Evolutionary conservation across 2,113 vertebrate genomes (phyloP).

Genomic region (Tetrax tetrax): DNA sequence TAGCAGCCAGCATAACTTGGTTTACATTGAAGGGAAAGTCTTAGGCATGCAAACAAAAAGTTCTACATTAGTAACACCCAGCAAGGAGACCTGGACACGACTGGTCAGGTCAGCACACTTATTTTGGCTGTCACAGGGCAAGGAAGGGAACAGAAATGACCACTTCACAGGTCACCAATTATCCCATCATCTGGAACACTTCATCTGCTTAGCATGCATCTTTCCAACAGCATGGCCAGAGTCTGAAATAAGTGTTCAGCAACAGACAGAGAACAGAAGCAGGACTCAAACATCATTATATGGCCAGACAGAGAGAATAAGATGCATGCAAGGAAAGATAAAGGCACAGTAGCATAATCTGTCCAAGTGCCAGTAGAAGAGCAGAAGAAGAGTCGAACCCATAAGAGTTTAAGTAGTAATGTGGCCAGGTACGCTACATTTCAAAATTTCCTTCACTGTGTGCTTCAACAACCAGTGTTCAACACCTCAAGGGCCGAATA

Average conservation of each 20-base stretch:
- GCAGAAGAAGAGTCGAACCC: neutral
- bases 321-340: neutral
- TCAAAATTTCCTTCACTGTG: neutral
- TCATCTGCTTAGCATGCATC: neutral
- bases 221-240: neutral
- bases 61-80: neutral
- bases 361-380: neutral
- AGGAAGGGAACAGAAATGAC: neutral
- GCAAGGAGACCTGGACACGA: neutral
- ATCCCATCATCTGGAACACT: neutral
- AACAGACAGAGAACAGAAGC: conserved; percentile 19
- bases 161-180: neutral
- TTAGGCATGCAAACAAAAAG: neutral
- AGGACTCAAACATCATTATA: neutral
- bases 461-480: neutral
- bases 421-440: neutral
- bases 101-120: neutral
- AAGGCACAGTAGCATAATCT: neutral
- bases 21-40: neutral
- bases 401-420: neutral
- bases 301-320: neutral
- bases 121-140: neutral
- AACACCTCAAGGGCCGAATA: neutral
- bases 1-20: neutral
- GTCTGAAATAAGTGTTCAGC: neutral